These are phyloP conservation scores for Labeo rohita DNA, from an alignment of 2,113 vertebrate species.

Conservation along the genomic window DNA sequence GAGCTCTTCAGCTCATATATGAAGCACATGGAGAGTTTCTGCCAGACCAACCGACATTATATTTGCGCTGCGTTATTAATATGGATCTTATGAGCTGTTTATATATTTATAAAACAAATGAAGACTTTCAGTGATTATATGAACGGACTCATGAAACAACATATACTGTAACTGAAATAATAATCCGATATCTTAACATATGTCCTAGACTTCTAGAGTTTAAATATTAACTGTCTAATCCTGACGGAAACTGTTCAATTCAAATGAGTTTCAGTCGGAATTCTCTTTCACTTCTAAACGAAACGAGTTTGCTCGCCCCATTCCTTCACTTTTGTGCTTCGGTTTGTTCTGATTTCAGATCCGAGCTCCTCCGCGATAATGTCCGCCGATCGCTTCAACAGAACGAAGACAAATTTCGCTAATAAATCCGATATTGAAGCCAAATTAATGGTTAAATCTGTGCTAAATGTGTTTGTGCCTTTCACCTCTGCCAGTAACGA, in stretches of 20 bases:
- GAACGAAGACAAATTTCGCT: background rate
- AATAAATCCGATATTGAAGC: background rate
- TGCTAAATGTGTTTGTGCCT: background rate
- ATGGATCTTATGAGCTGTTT: background rate
- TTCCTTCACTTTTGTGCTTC: background rate
- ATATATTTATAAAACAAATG: background rate
- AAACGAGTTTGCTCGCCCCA: background rate
- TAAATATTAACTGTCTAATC: background rate
- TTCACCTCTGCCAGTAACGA: conserved; percentile 32
- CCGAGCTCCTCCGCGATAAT: background rate
- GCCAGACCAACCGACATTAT: background rate
- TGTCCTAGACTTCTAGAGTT: background rate
- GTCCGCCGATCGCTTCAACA: background rate
- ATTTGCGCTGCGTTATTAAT: no score
- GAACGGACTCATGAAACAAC: background rate
- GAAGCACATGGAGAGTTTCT: background rate
- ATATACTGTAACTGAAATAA: background rate
- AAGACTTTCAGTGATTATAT: background rate
- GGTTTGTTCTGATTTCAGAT: background rate
- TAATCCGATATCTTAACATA: background rate
- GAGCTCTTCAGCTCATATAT: conserved; percentile 60
- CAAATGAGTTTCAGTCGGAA: background rate
- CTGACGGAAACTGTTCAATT: background rate
- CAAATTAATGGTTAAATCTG: background rate
- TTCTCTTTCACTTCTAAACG: background rate